A percentile compares a stretch with the other conserved stretches of the same genome.
Conservation (phyloP, 2,113 vertebrate species). For the Oncorhynchus nerka region DNA sequence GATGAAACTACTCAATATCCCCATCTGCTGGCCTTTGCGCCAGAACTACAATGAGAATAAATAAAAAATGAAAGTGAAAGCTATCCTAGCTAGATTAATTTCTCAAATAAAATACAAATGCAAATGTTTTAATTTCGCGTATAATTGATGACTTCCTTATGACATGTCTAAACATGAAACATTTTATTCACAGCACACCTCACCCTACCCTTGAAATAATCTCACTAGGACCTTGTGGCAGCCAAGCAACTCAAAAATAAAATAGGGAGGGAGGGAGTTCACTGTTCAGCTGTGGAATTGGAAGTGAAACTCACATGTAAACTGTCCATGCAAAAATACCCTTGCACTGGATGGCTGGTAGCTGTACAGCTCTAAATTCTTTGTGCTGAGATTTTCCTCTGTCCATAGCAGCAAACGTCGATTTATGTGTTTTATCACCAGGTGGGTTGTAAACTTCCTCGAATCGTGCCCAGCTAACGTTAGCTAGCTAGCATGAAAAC, state of each 20-base stretch:
- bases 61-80: too few relatives aligned
- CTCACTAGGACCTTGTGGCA: slow-evolving; percentile 2
- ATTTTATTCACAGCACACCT: background rate
- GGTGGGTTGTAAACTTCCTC: background rate
- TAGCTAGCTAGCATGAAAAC: too few relatives aligned
- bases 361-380: background rate
- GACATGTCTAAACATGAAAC: too few relatives aligned
- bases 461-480: background rate
- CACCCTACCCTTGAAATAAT: background rate
- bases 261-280: background rate
- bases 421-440: background rate
- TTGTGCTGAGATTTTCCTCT: background rate
- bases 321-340: background rate
- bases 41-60: too few relatives aligned
- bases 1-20: too few relatives aligned
- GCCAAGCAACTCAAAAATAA: background rate
- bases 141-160: too few relatives aligned
- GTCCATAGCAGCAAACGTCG: background rate
- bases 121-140: too few relatives aligned
- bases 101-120: too few relatives aligned
- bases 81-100: too few relatives aligned
- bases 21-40: too few relatives aligned
- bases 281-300: background rate
- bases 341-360: background rate
- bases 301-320: slow-evolving; percentile 4